A percentile compares a stretch with the other conserved stretches of the same genome.
Evolutionary conservation across 2,113 vertebrate species (phyloP).

Genomic region (Elephas maximus): DNA sequence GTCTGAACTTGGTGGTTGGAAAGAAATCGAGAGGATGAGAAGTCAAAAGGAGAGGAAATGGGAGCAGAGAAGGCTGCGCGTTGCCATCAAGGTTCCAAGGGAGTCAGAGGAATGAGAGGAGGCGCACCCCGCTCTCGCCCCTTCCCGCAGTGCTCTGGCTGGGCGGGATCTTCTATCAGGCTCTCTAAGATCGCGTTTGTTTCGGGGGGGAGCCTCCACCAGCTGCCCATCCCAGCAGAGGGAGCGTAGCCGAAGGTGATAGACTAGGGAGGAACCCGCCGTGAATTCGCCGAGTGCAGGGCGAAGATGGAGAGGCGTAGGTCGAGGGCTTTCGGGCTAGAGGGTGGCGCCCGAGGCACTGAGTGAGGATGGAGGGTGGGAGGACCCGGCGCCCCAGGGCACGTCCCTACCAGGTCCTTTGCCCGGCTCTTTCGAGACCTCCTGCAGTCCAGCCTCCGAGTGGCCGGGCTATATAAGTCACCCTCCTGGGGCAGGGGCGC

Average conservation of each 20-base stretch:
- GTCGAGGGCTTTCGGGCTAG: rapidly evolving
- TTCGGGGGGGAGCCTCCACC: not conserved
- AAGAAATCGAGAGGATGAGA: not conserved
- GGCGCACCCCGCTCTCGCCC: rapidly evolving
- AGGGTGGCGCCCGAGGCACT: too few species aligned
- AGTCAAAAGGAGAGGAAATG: not conserved
- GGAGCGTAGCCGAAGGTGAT: rapidly evolving
- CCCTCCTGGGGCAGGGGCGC: not conserved
- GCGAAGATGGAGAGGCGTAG: rapidly evolving
- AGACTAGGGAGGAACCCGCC: not conserved
- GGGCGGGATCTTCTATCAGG: not conserved
- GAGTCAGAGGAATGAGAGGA: not conserved
- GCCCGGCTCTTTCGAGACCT: not conserved
- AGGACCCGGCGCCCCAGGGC: not conserved
- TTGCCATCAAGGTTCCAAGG: not conserved
- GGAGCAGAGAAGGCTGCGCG: not conserved
- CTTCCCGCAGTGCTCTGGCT: not conserved
- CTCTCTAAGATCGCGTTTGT: not conserved
- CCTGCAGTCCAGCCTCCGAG: not conserved
- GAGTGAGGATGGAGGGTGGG: not conserved
- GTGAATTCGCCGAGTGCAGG: not conserved
- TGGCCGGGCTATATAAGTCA: not conserved
- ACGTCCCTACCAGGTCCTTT: not conserved
- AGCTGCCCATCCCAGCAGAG: rapidly evolving
- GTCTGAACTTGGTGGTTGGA: not conserved